Base-by-base conservation (phyloP, 2,888 invertebrate species). In the Platycnemis pennipes region DNA sequence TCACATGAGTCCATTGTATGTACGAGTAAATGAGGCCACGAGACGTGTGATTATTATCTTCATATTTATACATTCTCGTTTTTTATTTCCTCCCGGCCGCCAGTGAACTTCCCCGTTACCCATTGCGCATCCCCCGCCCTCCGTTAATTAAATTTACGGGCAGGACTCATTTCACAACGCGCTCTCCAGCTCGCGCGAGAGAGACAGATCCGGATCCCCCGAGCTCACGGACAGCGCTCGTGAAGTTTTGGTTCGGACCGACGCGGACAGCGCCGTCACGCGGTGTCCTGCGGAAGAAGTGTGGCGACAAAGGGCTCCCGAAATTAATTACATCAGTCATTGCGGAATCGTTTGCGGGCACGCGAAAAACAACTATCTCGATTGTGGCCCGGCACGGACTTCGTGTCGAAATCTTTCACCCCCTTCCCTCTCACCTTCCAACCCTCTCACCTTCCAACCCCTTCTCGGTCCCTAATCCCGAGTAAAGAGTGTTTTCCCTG, bases 61-160 rank as follows among this genome's bases (percentile, higher is more conserved):
- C 7, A 13, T 13, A 37, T 77, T 37, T 63, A 77, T 77, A 4
- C 37, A 37, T 77, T 77, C 37, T 77, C 37, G 31, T 37, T 22
- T 5, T 77, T 37, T 77, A 77, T 77, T 77, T 37, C 37, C 3
- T 77, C 37, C 16, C 77, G 26, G 19, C 31, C 31, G 11, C 77
- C 13, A 37, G 77, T 77, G 77, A 37, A 77, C 77, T 77, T 37
- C 77, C 77, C 77, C 77, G 77, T 37, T 77, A 77, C 77, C 77
- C 37, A 37, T 77, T 77, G 37, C 37, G 0, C 77, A 7, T 5
- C 8, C n/a, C 77, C 37, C 63, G 63, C 63, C 26, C 26, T 63
- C 63, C 31, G 77, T 77, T 77, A 77, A 77, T 69, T 69, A 69
- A 69, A 69, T 77, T 77, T 77, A 77, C 77, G 37, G 13, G n/a